A percentile compares a stretch with the other conserved stretches of the same genome.
Conservation (phyloP, 1,140 invertebrate genomes). For the Manduca sexta region DNA sequence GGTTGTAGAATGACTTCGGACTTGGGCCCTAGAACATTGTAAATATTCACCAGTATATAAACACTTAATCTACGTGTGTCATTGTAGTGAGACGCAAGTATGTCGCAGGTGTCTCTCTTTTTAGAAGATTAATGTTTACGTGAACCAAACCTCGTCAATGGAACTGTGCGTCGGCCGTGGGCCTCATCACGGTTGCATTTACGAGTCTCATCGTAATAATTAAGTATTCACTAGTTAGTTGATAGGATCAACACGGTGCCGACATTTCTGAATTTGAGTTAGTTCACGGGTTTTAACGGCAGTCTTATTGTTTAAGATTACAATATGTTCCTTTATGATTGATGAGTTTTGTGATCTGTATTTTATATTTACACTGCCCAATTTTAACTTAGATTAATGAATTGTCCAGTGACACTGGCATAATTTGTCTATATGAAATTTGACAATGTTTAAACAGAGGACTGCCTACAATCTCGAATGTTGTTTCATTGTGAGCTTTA, state of each 20-base stretch:
- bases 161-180: constrained; percentile 7
- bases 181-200: constrained; percentile 28
- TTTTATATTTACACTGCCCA: constrained; percentile 23
- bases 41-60: constrained; percentile 62
- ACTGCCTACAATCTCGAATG: constrained; percentile 62
- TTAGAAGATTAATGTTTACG: constrained; percentile 8
- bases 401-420: constrained; percentile 21
- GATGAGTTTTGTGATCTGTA: neutral
- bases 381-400: constrained; percentile 19
- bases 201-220: constrained; percentile 46
- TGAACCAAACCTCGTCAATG: constrained; percentile 13
- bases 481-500: constrained; percentile 52
- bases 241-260: constrained; percentile 50
- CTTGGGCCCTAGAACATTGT: constrained; percentile 45
- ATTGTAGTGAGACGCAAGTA: constrained; percentile 46
- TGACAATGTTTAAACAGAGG: constrained; percentile 35
- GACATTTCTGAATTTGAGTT: constrained; percentile 70
- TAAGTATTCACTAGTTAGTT: constrained; percentile 62
- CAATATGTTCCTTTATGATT: neutral
- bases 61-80: constrained; percentile 56
- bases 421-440: constrained; percentile 17
- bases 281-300: constrained; percentile 48
- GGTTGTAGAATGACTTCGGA: constrained; percentile 78
- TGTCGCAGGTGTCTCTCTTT: constrained; percentile 42
- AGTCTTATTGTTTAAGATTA: constrained; percentile 33